These are phyloP conservation scores for Phalacrocorax aristotelis DNA, from an alignment of 2,113 vertebrate genomes.

Conservation along the genomic window DNA sequence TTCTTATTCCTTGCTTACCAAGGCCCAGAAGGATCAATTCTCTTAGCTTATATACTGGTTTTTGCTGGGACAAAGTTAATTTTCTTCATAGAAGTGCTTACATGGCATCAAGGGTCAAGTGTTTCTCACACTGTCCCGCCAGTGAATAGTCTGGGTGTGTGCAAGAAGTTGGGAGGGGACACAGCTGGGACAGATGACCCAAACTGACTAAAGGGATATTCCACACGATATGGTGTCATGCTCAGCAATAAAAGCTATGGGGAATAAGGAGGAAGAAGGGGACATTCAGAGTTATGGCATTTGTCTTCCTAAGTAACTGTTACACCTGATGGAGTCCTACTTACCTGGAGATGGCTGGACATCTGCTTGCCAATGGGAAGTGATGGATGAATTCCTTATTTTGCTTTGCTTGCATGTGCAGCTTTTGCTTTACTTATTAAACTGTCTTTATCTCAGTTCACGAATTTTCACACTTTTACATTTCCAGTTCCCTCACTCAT, in stretches of 20 bases:
- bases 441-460: neutral
- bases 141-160: rapidly evolving
- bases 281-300: rapidly evolving
- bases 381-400: neutral
- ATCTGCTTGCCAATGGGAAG: rapidly evolving
- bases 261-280: neutral
- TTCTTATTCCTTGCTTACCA: neutral
- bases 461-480: neutral
- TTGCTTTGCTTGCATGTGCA: rapidly evolving
- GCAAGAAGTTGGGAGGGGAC: neutral
- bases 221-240: rapidly evolving
- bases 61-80: neutral
- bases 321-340: rapidly evolving
- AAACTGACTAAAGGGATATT: neutral
- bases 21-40: neutral
- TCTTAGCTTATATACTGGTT: neutral
- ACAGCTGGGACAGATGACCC: rapidly evolving
- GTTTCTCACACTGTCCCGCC: neutral
- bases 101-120: neutral
- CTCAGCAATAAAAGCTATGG: neutral
- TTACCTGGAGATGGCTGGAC: neutral
- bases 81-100: neutral
- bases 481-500: neutral
- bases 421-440: neutral
- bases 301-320: rapidly evolving